Evolutionary conservation across 2,888 invertebrate genomes (phyloP).

Genomic region (Norana najaformis): DNA sequence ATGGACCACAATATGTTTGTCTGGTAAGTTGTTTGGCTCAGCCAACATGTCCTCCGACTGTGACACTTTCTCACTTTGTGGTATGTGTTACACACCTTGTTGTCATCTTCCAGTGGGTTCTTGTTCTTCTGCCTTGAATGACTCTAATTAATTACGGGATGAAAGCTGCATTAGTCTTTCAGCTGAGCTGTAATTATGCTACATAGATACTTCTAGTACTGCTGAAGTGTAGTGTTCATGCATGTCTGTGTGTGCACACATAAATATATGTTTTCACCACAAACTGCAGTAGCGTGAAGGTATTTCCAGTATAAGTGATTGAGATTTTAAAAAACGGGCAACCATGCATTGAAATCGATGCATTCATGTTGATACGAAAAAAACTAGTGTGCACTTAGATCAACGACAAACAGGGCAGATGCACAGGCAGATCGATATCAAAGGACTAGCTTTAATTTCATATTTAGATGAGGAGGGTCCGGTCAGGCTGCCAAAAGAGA

Average conservation of each 20-base stretch:
- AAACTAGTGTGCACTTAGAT: no score
- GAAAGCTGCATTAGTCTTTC: neutral
- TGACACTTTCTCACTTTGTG: slow-evolving; percentile 23
- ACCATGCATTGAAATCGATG: no score
- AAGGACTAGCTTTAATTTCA: no score
- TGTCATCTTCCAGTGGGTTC: neutral
- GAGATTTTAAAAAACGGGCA: neutral
- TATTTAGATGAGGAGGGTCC: no score
- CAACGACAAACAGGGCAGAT: no score
- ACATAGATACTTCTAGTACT: neutral
- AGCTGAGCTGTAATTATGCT: neutral
- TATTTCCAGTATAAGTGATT: neutral
- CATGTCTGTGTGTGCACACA: slow-evolving; percentile 4
- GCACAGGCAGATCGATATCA: no score
- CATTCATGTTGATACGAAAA: no score
- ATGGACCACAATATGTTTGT: slow-evolving; percentile 23
- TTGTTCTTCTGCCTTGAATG: neutral
- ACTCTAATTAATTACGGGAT: slow-evolving; percentile 4
- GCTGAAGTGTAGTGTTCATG: slow-evolving; percentile 2
- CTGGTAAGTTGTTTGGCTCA: slow-evolving; percentile 19
- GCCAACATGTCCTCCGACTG: neutral
- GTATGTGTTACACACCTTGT: neutral
- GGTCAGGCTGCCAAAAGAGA: no score
- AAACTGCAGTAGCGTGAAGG: neutral
- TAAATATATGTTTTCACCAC: neutral